phyloP scores from a whole-genome alignment of 2,113 vertebrate genomes.

The Gorsachius goisagi region DNA sequence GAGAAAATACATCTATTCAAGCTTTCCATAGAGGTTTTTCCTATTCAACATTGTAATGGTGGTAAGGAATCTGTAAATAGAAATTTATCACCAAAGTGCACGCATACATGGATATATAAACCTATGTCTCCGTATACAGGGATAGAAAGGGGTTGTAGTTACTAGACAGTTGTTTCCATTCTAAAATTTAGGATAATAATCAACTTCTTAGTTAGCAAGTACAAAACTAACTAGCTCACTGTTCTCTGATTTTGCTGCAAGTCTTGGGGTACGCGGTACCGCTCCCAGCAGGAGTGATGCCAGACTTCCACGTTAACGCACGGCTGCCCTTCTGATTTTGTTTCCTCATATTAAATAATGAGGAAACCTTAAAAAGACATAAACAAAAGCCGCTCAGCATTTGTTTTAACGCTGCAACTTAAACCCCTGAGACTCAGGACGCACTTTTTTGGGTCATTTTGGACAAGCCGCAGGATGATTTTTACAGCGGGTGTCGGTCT shows the following conservation, averaged over 20 bases:
- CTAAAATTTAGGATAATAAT: neutral
- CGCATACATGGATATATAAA: accelerated
- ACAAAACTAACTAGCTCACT: neutral
- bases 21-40: neutral
- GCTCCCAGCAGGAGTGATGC: neutral
- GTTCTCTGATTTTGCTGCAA: neutral
- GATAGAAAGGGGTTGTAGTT: neutral
- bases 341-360: accelerated
- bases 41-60: neutral
- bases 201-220: neutral
- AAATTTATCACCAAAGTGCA: neutral
- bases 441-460: neutral
- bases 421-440: neutral
- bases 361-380: neutral
- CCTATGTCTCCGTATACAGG: accelerated
- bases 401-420: neutral
- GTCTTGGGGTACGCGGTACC: neutral
- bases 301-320: neutral
- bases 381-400: neutral
- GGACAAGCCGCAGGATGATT: neutral
- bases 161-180: neutral
- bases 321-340: neutral
- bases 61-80: neutral
- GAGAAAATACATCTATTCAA: neutral
- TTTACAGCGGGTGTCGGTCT: accelerated